These are phyloP conservation scores for Gymnothorax reevesii DNA, from an alignment of 2,797 vertebrate genomes.

Conservation along the genomic window DNA sequence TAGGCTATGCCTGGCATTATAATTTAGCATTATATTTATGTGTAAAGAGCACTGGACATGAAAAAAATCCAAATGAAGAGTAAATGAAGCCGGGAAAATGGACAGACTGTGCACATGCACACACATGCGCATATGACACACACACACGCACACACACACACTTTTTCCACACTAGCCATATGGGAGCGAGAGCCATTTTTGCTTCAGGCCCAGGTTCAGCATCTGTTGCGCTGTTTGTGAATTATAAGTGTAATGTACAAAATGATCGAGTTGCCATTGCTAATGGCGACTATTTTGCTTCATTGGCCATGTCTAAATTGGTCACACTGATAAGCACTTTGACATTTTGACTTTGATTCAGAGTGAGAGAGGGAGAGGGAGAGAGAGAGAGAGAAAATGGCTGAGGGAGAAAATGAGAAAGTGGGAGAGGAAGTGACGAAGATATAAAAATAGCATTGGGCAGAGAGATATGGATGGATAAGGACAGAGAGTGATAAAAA, in stretches of 20 bases:
- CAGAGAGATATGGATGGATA: constrained; percentile 1
- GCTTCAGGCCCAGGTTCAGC: neutral
- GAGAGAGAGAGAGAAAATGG: constrained; percentile 20
- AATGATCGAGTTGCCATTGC: neutral
- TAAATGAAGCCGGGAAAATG: too few relatives aligned
- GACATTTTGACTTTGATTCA: constrained; percentile 17
- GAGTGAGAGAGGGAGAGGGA: constrained; percentile 17
- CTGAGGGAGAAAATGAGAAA: constrained; percentile 19
- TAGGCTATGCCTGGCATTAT: neutral
- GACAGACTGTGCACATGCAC: neutral
- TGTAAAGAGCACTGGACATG: neutral
- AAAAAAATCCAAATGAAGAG: neutral
- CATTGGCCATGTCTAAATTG: constrained; percentile 9
- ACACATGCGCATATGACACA: neutral
- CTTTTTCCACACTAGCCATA: neutral
- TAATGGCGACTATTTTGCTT: constrained; percentile 10
- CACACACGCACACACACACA: constrained; percentile 13
- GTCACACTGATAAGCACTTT: constrained; percentile 12
- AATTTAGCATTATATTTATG: neutral
- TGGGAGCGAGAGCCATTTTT: neutral
- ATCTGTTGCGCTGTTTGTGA: neutral
- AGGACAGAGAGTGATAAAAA: neutral
- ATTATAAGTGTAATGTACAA: neutral
- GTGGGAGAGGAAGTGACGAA: constrained; percentile 10
- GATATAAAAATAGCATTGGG: neutral